Percentiles rank a stretch among this genome's conserved stretches.
These are phyloP conservation scores for Xanthorhoe spadicearia DNA, from an alignment of 2,888 invertebrate species.

Conservation along the genomic window DNA sequence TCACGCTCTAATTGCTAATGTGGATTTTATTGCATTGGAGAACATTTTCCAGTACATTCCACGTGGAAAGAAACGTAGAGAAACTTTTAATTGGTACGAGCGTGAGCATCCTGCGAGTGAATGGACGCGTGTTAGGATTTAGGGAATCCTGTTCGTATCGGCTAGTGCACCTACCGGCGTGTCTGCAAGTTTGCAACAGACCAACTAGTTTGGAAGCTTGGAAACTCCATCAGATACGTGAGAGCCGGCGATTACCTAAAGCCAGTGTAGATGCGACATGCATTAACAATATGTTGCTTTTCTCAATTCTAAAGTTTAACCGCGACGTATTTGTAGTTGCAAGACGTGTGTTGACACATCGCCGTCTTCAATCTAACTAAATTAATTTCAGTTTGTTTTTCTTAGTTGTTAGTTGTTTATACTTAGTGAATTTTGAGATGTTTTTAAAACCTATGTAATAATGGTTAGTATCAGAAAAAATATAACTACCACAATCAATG, in stretches of 20 bases:
- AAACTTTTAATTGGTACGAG: slow-evolving; percentile 73
- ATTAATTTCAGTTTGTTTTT: neutral
- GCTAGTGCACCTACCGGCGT: slow-evolving; percentile 73
- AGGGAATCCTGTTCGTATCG: slow-evolving; percentile 74
- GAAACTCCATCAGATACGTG: slow-evolving; percentile 83
- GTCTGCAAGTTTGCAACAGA: slow-evolving; percentile 75
- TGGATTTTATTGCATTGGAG: slow-evolving; percentile 22
- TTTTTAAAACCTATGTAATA: neutral
- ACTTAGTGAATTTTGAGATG: neutral
- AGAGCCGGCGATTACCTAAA: slow-evolving; percentile 73
- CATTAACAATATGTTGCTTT: slow-evolving; percentile 51
- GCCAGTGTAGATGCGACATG: slow-evolving; percentile 52
- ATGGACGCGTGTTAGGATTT: slow-evolving; percentile 69
- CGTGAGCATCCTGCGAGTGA: slow-evolving; percentile 56
- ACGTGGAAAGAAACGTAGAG: slow-evolving; percentile 47
- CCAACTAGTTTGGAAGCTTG: slow-evolving; percentile 82
- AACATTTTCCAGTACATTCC: slow-evolving; percentile 26
- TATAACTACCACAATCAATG: slow-evolving; percentile 12
- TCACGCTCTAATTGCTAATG: slow-evolving; percentile 23
- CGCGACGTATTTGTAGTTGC: slow-evolving; percentile 19
- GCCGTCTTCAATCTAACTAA: neutral
- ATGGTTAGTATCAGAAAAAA: neutral
- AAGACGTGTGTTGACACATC: neutral
- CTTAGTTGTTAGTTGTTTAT: neutral
- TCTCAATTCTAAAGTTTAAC: slow-evolving; percentile 29